A percentile compares a stretch with the other conserved stretches of the same genome.
Evolutionary conservation across 2,888 invertebrate genomes (phyloP).

Genomic region (Chalcosyrphus nemorum): DNA sequence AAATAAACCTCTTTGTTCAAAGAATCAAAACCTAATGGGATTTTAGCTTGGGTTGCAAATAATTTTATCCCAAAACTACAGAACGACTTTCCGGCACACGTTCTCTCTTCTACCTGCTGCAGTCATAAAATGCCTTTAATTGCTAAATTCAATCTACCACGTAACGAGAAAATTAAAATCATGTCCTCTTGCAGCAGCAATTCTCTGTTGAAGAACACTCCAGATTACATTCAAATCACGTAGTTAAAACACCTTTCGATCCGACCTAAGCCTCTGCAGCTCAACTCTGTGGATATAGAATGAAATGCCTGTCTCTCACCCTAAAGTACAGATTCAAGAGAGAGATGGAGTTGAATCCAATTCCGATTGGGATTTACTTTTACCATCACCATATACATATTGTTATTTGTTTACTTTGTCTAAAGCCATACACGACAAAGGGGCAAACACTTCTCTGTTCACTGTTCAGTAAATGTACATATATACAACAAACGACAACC

Average conservation of each 20-base stretch:
- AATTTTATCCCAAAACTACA: background rate
- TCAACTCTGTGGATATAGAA: constrained; percentile 7
- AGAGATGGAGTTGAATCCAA: constrained; percentile 25
- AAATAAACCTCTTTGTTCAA: background rate
- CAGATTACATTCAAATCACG: constrained; percentile 47
- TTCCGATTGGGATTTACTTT: constrained; percentile 36
- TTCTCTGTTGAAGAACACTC: background rate
- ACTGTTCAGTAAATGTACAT: background rate
- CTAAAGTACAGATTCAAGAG: background rate
- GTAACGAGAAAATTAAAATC: constrained; percentile 38
- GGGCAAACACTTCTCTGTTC: background rate
- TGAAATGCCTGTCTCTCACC: background rate
- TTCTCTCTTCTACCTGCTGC: background rate
- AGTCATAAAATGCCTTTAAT: constrained; percentile 24
- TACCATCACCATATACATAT: background rate
- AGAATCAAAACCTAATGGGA: background rate
- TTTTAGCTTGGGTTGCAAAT: background rate
- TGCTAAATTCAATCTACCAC: constrained; percentile 52
- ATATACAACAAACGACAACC: background rate
- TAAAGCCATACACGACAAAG: constrained; percentile 2
- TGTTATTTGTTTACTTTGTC: constrained; percentile 28
- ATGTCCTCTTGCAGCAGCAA: no score
- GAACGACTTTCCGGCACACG: background rate
- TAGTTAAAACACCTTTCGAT: constrained; percentile 29
- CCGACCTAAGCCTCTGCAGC: constrained; percentile 15